Conservation (phyloP, 2,888 invertebrate species). For the Calliopum simillimum region DNA sequence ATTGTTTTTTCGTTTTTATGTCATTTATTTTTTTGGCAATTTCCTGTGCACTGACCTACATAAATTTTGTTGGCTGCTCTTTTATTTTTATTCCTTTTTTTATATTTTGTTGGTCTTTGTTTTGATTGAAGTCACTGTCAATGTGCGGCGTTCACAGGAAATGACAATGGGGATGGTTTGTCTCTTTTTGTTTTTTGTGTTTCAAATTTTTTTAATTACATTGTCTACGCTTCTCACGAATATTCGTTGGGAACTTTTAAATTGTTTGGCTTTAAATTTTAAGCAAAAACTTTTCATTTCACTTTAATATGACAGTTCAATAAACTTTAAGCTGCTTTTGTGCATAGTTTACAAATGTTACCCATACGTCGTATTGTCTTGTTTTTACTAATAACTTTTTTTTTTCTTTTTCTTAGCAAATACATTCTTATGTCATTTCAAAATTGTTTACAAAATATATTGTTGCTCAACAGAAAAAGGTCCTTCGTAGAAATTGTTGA, state of each 20-base stretch:
- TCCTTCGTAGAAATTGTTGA: not conserved
- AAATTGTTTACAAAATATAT: too few species aligned
- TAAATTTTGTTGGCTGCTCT: conserved; percentile 38
- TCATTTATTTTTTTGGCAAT: conserved; percentile 41
- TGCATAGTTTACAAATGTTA: too few species aligned
- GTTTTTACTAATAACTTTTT: too few species aligned
- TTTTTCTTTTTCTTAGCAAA: too few species aligned
- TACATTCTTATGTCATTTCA: too few species aligned
- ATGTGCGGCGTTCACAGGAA: conserved; percentile 28
- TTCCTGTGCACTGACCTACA: conserved; percentile 49
- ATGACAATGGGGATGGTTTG: conserved; percentile 33
- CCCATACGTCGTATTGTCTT: too few species aligned
- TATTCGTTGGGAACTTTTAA: not conserved
- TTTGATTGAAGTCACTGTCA: conserved; percentile 30
- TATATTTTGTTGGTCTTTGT: conserved; percentile 17
- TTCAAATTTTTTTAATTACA: not conserved
- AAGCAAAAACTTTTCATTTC: not conserved
- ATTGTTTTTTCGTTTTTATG: conserved; percentile 38
- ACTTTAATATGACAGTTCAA: too few species aligned
- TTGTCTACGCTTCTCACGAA: too few species aligned
- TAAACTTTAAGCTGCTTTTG: too few species aligned
- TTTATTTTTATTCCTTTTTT: conserved; percentile 35
- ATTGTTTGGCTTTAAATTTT: not conserved
- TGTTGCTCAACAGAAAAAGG: too few species aligned
- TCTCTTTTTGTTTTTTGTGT: not conserved